Conservation (phyloP, 1,140 invertebrate species). For the Bombus consobrinus region DNA sequence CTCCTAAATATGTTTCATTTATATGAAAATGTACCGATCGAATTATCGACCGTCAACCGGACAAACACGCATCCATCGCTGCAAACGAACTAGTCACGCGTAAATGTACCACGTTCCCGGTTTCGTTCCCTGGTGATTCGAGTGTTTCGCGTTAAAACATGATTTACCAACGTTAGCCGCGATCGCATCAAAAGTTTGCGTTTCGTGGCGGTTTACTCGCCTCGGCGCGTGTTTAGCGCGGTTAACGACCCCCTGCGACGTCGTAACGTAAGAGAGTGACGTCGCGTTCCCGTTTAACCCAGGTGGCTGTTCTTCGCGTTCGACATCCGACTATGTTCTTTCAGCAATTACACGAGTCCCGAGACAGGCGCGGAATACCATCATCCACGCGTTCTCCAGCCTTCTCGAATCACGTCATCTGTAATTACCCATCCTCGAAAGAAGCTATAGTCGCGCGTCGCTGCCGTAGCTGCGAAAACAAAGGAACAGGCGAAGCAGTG, state of each 20-base stretch:
- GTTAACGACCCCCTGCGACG: conserved; percentile 17
- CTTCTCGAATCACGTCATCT: too few species aligned
- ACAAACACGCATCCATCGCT: conserved; percentile 26
- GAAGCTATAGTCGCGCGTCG: not conserved
- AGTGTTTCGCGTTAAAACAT: not conserved
- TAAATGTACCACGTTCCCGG: not conserved
- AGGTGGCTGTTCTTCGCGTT: not conserved
- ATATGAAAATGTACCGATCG: conserved; percentile 23
- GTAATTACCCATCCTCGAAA: not conserved
- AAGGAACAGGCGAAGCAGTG: not conserved
- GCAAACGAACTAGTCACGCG: not conserved
- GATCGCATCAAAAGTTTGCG: conserved; percentile 1
- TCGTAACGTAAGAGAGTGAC: not conserved
- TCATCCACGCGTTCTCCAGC: too few species aligned
- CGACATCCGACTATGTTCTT: not conserved
- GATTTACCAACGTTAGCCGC: not conserved
- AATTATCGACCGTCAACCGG: conserved; percentile 39
- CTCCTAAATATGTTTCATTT: conserved; percentile 44
- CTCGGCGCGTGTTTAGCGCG: not conserved
- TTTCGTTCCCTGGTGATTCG: not conserved
- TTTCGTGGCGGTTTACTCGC: not conserved
- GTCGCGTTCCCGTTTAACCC: not conserved
- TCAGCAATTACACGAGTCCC: not conserved
- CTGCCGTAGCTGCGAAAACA: not conserved
- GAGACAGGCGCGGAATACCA: not conserved